phyloP scores from a whole-genome alignment of 2,797 vertebrate genomes.

The Tenualosa thibaudeaui region DNA sequence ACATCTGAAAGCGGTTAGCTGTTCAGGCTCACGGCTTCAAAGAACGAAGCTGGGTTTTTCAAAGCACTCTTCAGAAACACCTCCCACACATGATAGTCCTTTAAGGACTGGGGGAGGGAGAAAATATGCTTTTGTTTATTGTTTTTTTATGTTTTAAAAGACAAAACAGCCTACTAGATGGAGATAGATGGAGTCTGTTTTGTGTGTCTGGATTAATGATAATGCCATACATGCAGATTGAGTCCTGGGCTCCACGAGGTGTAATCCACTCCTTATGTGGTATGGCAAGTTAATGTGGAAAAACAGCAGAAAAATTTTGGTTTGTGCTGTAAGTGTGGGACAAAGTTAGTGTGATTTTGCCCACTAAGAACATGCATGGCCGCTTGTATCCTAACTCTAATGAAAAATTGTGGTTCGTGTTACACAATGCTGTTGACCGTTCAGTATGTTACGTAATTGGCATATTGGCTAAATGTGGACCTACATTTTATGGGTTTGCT shows the following conservation, averaged over 20 bases:
- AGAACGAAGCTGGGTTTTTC: conserved; percentile 43
- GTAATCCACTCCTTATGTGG: background rate
- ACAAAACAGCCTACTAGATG: background rate
- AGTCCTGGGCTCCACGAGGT: background rate
- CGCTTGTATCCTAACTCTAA: background rate
- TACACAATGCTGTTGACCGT: conserved; percentile 24
- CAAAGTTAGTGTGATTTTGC: background rate
- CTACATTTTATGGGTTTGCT: background rate
- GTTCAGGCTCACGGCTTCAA: conserved; percentile 79
- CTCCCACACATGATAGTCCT: conserved; percentile 68
- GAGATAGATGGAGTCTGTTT: background rate
- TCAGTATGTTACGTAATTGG: conserved; percentile 1
- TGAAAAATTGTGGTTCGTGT: background rate
- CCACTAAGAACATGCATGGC: background rate
- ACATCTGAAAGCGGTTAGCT: conserved; percentile 85
- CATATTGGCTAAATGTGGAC: conserved; percentile 5
- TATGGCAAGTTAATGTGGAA: background rate
- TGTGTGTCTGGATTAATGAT: background rate
- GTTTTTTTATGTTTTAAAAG: background rate
- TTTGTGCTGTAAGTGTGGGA: background rate
- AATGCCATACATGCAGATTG: background rate
- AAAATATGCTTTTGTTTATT: conserved; percentile 3
- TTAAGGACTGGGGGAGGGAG: conserved; percentile 35
- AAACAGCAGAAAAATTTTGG: background rate
- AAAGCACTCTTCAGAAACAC: conserved; percentile 47